Evolutionary conservation across 1,140 invertebrate species (phyloP).

Genomic region (Agrilus planipennis): DNA sequence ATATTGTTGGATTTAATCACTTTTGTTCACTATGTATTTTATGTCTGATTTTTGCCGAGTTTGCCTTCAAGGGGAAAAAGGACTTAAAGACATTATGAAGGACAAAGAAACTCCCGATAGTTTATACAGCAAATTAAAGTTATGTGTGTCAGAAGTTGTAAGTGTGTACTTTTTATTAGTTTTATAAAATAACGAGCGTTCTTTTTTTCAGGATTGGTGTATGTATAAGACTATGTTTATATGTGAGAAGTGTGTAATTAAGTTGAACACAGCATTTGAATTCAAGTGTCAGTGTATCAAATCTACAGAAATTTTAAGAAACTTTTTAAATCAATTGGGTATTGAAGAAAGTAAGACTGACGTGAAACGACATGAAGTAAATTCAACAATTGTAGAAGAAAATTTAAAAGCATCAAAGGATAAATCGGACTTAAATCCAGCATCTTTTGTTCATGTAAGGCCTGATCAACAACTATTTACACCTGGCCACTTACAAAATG

Average conservation of each 20-base stretch:
- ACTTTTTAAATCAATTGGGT: constrained; percentile 21
- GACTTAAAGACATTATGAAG: constrained; percentile 26
- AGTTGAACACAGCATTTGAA: constrained; percentile 24
- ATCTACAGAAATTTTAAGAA: constrained; percentile 22
- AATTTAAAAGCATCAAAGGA: constrained; percentile 15
- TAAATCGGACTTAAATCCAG: constrained; percentile 19
- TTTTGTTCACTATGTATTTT: constrained; percentile 24
- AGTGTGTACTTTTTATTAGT: constrained; percentile 9
- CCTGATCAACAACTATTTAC: constrained; percentile 1
- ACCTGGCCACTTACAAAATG: constrained; percentile 6
- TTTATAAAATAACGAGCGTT: background rate
- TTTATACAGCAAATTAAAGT: constrained; percentile 25
- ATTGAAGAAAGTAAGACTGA: background rate
- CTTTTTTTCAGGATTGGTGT: constrained; percentile 25
- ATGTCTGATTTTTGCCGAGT: constrained; percentile 30
- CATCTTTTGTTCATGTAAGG: background rate
- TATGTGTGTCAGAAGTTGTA: constrained; percentile 31
- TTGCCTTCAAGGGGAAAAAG: constrained; percentile 28
- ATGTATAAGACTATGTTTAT: constrained; percentile 25
- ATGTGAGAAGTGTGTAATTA: constrained; percentile 27
- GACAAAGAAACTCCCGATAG: constrained; percentile 23
- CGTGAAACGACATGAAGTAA: constrained; percentile 2
- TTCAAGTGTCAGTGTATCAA: constrained; percentile 28
- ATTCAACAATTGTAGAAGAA: constrained; percentile 4
- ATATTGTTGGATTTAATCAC: too few relatives aligned